phyloP scores from a whole-genome alignment of 2,888 invertebrate species.

The Volucella zonaria region DNA sequence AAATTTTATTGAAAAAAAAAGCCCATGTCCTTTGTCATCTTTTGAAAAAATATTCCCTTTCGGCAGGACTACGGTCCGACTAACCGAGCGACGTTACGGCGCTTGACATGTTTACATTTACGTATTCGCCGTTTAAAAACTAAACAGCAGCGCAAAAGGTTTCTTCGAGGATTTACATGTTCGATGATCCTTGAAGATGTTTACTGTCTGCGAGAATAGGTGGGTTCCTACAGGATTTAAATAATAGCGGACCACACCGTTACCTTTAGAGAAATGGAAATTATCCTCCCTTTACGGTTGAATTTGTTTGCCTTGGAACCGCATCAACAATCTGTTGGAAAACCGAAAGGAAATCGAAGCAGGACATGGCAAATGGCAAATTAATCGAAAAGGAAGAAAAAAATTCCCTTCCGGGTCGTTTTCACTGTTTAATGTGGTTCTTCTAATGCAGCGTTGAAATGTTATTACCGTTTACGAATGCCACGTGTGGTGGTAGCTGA shows the following conservation, averaged over 20 bases:
- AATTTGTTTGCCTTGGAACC: not conserved
- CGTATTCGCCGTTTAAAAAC: constrained; percentile 29
- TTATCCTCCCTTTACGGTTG: constrained; percentile 6
- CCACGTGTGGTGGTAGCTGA: constrained; percentile 18
- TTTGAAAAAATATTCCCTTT: constrained; percentile 12
- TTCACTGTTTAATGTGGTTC: constrained; percentile 20
- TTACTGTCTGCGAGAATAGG: constrained; percentile 28
- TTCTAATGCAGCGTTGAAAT: not conserved
- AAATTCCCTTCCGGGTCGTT: constrained; percentile 37
- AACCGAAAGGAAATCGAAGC: constrained; percentile 44
- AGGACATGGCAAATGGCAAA: constrained; percentile 5
- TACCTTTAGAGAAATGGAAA: constrained; percentile 28
- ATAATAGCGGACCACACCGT: constrained; percentile 68
- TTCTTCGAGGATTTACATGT: constrained; percentile 42
- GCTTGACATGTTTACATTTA: constrained; percentile 51
- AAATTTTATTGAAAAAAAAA: constrained; percentile 46
- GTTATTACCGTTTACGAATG: constrained; percentile 12
- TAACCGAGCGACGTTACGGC: constrained; percentile 16
- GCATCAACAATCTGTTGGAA: constrained; percentile 39
- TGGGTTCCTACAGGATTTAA: constrained; percentile 32
- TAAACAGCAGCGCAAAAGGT: constrained; percentile 30
- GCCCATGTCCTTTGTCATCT: constrained; percentile 22
- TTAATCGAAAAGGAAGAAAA: not conserved
- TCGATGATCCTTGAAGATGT: constrained; percentile 52
- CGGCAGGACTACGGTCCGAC: constrained; percentile 19